phyloP scores from a whole-genome alignment of 2,113 vertebrate genomes.

The Varanus salvator region DNA sequence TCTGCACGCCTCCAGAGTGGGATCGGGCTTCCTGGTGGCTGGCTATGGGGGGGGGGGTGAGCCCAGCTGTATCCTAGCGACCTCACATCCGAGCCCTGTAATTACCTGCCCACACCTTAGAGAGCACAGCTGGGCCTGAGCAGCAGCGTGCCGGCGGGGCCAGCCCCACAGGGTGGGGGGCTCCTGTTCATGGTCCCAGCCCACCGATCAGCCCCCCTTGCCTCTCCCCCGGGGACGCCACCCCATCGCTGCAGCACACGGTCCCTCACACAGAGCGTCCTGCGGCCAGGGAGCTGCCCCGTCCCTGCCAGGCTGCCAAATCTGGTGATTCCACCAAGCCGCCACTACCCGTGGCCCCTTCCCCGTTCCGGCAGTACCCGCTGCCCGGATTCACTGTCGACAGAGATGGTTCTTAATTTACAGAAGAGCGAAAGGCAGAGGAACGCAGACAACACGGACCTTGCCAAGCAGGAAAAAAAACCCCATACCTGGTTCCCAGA shows the following conservation, averaged over 20 bases:
- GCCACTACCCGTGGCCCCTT: not conserved
- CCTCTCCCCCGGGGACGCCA: too few relatives aligned
- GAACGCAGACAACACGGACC: too few relatives aligned
- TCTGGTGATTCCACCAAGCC: not conserved
- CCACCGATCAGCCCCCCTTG: too few relatives aligned
- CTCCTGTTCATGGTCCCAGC: not conserved
- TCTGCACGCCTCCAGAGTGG: too few relatives aligned
- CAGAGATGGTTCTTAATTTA: not conserved
- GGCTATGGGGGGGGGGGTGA: too few relatives aligned
- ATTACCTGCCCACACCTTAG: not conserved
- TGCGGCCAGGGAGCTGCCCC: too few relatives aligned
- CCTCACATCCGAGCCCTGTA: not conserved
- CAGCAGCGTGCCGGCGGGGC: not conserved
- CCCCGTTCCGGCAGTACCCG: not conserved
- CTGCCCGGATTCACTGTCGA: not conserved
- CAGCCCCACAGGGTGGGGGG: not conserved
- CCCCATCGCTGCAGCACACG: too few relatives aligned
- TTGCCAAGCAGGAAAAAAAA: too few relatives aligned
- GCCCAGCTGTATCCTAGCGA: not conserved
- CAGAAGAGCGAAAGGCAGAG: not conserved
- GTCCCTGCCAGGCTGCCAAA: not conserved
- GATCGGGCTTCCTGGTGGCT: too few relatives aligned
- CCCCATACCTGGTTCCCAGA: not conserved
- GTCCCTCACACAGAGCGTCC: too few relatives aligned
- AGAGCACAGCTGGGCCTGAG: not conserved